A percentile compares a stretch with the other conserved stretches of the same genome.
These are phyloP conservation scores for Beaufortia kweichowensis DNA, from an alignment of 2,113 vertebrate genomes.

Conservation along the genomic window DNA sequence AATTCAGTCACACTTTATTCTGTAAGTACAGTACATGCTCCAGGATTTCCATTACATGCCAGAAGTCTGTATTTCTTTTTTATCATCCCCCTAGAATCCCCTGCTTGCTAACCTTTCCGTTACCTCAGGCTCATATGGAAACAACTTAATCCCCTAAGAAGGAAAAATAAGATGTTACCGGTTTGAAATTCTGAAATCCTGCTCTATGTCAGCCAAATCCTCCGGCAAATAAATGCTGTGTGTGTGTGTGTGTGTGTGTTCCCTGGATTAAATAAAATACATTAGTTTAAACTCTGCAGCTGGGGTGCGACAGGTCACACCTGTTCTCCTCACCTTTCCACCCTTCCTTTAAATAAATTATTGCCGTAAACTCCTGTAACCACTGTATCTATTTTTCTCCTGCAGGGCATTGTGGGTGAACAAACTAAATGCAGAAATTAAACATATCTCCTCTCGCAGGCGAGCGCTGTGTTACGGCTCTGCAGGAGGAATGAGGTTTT, in stretches of 20 bases:
- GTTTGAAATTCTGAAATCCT: conserved; percentile 34
- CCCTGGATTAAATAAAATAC: background rate
- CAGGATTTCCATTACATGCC: background rate
- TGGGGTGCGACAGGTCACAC: background rate
- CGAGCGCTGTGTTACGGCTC: conserved; percentile 47
- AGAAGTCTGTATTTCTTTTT: background rate
- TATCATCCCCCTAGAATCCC: background rate
- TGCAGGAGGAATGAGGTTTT: conserved; percentile 47
- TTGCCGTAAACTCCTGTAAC: background rate
- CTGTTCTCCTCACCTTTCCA: conserved; percentile 14
- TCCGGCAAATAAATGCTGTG: conserved; percentile 50
- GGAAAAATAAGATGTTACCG: conserved; percentile 43
- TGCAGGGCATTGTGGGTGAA: conserved; percentile 2
- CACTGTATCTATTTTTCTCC: background rate
- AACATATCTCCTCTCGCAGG: conserved; percentile 47
- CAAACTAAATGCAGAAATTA: conserved; percentile 29
- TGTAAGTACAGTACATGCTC: background rate
- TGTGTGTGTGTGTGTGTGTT: conserved; percentile 16
- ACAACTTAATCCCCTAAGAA: conserved; percentile 50
- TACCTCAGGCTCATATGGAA: conserved; percentile 47
- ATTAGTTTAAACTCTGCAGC: background rate
- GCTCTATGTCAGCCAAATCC: conserved; percentile 33
- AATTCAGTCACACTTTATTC: conserved; percentile 5
- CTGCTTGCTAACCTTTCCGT: conserved; percentile 32
- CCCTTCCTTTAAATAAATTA: conserved; percentile 20